Conservation (phyloP, 2,113 vertebrate species). For the Pungitius pungitius region DNA sequence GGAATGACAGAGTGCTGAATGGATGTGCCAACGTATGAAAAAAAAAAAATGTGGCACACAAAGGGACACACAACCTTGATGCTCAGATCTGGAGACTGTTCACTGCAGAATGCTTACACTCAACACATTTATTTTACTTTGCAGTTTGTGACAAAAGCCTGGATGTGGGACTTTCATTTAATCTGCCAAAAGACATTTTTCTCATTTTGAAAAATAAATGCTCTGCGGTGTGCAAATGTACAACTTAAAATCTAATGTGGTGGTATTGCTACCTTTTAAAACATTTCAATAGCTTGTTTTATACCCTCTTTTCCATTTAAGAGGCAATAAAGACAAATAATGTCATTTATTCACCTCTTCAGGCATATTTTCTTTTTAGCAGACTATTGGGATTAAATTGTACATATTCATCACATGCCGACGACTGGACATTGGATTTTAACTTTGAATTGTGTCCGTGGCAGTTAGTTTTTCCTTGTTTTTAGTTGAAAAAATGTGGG, state of each 20-base stretch:
- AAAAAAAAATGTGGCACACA: neutral
- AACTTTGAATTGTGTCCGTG: conserved; percentile 7
- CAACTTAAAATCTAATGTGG: neutral
- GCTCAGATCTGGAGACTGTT: neutral
- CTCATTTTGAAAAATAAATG: neutral
- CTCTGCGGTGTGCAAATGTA: neutral
- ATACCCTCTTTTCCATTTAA: conserved; percentile 1
- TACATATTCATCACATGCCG: neutral
- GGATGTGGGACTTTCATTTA: neutral
- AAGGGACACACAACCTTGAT: no score
- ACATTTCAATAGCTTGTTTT: neutral
- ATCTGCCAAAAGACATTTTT: neutral
- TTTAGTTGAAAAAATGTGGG: neutral
- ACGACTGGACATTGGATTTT: conserved; percentile 8
- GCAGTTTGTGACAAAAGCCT: neutral
- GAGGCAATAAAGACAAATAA: conserved; percentile 5
- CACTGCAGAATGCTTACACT: neutral
- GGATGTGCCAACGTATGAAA: neutral
- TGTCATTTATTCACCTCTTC: no score
- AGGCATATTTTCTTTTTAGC: neutral
- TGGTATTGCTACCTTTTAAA: conserved; percentile 3
- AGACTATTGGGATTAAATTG: conserved; percentile 1
- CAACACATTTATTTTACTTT: neutral
- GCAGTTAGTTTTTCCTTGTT: neutral
- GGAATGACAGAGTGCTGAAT: neutral